These are phyloP conservation scores for Percina caprodes DNA, from an alignment of 2,113 vertebrate species.

Conservation along the genomic window DNA sequence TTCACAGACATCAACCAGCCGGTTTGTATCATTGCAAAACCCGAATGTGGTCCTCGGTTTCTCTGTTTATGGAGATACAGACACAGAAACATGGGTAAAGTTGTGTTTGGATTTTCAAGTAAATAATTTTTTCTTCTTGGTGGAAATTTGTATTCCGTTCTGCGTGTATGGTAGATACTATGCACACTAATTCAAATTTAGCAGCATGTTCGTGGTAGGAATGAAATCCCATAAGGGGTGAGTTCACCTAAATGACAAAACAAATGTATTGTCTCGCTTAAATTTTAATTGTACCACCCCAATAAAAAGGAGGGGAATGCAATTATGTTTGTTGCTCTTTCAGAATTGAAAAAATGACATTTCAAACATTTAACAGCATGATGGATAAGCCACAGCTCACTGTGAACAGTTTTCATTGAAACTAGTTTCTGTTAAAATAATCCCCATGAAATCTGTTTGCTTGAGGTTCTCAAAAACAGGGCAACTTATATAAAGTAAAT, in stretches of 20 bases:
- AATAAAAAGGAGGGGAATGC: neutral
- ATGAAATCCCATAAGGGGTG: neutral
- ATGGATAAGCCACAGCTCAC: neutral
- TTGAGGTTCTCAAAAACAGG: neutral
- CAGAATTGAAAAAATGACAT: neutral
- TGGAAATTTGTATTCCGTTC: too few species aligned
- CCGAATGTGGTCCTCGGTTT: constrained; percentile 78
- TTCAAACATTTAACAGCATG: neutral
- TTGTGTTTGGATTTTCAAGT: neutral
- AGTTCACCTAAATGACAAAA: neutral
- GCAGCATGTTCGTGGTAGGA: neutral
- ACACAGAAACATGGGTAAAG: neutral
- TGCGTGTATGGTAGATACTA: too few species aligned
- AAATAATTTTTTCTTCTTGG: neutral
- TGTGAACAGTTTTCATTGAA: neutral
- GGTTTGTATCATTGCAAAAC: constrained; percentile 87
- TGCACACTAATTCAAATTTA: neutral
- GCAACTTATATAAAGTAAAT: too few species aligned
- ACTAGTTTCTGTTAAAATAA: neutral
- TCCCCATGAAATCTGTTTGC: neutral
- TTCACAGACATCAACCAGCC: constrained; percentile 83
- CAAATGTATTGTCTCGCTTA: neutral
- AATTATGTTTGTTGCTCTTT: neutral
- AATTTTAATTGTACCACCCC: neutral
- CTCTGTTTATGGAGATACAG: constrained; percentile 41